phyloP scores from a whole-genome alignment of 1,140 invertebrate genomes.

The Drosophila arawakana region DNA sequence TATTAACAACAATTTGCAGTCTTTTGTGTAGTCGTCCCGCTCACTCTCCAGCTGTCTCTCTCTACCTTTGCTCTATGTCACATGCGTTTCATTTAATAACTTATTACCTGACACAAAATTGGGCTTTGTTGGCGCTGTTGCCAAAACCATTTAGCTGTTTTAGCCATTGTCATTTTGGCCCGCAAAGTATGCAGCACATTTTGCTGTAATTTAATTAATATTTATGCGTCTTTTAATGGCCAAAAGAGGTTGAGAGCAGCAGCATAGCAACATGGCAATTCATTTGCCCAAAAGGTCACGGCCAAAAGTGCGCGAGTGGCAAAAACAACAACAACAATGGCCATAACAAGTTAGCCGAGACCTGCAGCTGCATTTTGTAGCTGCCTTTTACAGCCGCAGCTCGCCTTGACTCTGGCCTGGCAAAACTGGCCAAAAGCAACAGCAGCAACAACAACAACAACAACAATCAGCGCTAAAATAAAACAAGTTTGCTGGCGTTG shows the following conservation, averaged over 20 bases:
- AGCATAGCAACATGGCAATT: conserved; percentile 34
- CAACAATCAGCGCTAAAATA: conserved; percentile 15
- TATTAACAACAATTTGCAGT: conserved; percentile 67
- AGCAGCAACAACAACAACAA: conserved; percentile 31
- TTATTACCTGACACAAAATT: conserved; percentile 56
- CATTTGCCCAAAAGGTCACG: conserved; percentile 70
- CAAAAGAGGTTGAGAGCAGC: conserved; percentile 2
- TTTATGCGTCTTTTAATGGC: conserved; percentile 71
- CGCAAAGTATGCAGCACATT: conserved; percentile 71
- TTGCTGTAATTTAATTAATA: conserved; percentile 77
- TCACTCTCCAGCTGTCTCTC: neutral
- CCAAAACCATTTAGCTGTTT: conserved; percentile 27
- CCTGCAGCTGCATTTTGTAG: conserved; percentile 55
- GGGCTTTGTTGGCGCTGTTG: conserved; percentile 35
- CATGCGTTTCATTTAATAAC: conserved; percentile 43
- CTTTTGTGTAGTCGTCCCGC: conserved; percentile 18
- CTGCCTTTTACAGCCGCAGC: conserved; percentile 59
- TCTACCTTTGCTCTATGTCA: neutral
- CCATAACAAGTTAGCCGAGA: conserved; percentile 67
- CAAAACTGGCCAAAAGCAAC: conserved; percentile 56
- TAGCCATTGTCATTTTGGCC: conserved; percentile 13
- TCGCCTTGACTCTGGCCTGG: conserved; percentile 72
- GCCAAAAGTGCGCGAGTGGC: conserved; percentile 71
- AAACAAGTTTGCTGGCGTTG: conserved; percentile 64
- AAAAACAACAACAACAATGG: conserved; percentile 36